Evolutionary conservation across 2,888 invertebrate genomes (phyloP), one percentile per base, ranked within the genome.

Genomic region (Argynnis bischoffii): DNA sequence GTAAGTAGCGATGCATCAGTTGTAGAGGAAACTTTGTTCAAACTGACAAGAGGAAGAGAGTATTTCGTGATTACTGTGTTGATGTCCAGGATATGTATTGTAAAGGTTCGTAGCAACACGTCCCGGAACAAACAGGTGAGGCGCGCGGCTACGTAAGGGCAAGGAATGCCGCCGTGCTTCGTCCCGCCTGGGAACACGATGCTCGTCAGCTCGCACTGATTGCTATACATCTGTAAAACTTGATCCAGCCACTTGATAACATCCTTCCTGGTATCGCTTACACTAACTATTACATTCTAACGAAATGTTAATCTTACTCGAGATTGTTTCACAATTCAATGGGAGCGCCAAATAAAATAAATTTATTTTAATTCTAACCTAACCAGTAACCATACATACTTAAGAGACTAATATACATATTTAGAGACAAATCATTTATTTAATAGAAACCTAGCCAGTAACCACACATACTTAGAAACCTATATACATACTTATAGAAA

Each of bases 111-210:
- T 83, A 85, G 83, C 80, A 82, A 81, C 80, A 79, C 81, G 82
- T 88, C 90, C 89, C 84, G 88, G 89, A 89, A 85, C 86, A 81
- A 81, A 81, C 88, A 87, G 88, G 84, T 89, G 88, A 83, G 76
- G 79, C 78, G 75, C 76, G 74, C 75, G 75, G 75, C 88, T 85
- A 78, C 79, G 81, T 88, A 91, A 84, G 90, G 92, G 84, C 89
- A 91, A 87, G 81, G 91, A 90, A 91, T 91, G 88, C 84, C 80
- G 81, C 77, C 75, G 79, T 76, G 79, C 78, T 76, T 75, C 75
- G 74, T 76, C 78, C 74, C 78, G 86, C 88, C 85, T 88, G 89
- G 89, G 90, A 91, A 90, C 88, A 82, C 74, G 76, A 71, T 75
- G 75, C 67, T 66, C 74, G 77, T 67, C 75, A 78, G 74, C 77